Percentiles rank a stretch among this genome's conserved stretches.
Conservation (phyloP, 1,140 invertebrate genomes). For the Lepidostoma basale region DNA sequence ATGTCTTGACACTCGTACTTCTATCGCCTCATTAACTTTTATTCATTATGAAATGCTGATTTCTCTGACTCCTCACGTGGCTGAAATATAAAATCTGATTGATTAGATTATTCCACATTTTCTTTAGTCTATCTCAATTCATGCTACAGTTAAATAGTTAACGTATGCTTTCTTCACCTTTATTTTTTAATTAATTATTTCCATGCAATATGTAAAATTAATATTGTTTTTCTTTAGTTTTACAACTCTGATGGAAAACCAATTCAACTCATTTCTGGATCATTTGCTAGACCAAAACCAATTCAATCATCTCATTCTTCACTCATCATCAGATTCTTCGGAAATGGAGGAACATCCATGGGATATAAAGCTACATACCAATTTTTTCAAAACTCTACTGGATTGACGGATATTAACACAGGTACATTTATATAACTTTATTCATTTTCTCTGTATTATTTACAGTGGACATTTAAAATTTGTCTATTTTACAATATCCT, state of each 20-base stretch:
- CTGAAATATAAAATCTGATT: too few relatives aligned
- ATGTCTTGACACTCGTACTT: too few relatives aligned
- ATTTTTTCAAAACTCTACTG: slow-evolving; percentile 50
- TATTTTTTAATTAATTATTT: neutral
- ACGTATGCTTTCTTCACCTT: too few relatives aligned
- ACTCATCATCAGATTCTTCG: slow-evolving; percentile 68
- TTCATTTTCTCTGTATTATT: slow-evolving; percentile 13
- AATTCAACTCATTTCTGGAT: slow-evolving; percentile 66
- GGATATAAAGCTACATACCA: slow-evolving; percentile 71
- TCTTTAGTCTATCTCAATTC: too few relatives aligned
- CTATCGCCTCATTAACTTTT: too few relatives aligned
- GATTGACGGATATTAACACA: slow-evolving; percentile 11
- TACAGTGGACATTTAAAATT: slow-evolving; percentile 11
- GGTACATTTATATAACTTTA: slow-evolving; percentile 2
- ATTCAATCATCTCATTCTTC: slow-evolving; percentile 66
- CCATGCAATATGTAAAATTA: neutral
- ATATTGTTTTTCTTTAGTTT: slow-evolving; percentile 57
- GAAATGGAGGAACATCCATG: slow-evolving; percentile 68
- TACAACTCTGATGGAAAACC: slow-evolving; percentile 70
- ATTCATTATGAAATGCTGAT: too few relatives aligned
- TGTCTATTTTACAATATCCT: too few relatives aligned
- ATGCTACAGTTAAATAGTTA: too few relatives aligned
- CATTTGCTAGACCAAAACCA: slow-evolving; percentile 67
- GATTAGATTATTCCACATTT: too few relatives aligned
- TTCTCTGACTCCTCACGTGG: too few relatives aligned